Percentiles rank a stretch among this genome's conserved stretches.
These are phyloP conservation scores for Ciconia nigra DNA, from an alignment of 2,797 vertebrate genomes.

Conservation along the genomic window DNA sequence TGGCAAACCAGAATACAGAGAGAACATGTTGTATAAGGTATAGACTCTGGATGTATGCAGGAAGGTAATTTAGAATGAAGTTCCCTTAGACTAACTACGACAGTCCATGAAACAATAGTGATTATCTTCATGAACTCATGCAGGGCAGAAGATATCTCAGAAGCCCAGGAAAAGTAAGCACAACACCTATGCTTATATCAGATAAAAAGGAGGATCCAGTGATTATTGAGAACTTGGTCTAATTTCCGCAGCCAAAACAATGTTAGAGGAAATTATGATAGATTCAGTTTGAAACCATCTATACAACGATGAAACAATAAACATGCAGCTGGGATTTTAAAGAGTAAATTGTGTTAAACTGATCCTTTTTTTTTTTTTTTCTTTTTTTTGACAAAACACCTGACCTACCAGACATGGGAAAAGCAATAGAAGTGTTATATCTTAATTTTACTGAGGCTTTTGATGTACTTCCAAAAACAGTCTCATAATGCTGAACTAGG, in stretches of 20 bases:
- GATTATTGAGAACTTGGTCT: background rate
- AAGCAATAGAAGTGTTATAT: background rate
- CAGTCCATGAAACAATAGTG: background rate
- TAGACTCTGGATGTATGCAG: background rate
- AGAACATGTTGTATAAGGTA: background rate
- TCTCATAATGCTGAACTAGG: background rate
- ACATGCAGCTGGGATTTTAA: background rate
- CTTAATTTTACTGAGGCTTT: background rate
- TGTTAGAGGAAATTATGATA: background rate
- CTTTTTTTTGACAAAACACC: background rate
- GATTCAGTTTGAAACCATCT: background rate
- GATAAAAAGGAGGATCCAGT: background rate
- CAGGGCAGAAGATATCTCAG: background rate
- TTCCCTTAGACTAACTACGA: background rate
- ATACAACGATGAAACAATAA: background rate
- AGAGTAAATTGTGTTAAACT: background rate
- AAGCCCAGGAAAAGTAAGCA: background rate
- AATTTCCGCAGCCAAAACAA: background rate
- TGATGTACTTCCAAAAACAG: background rate
- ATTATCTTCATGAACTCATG: background rate
- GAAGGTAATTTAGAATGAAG: background rate
- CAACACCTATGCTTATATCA: background rate
- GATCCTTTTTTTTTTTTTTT: no score
- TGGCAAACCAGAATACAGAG: background rate
- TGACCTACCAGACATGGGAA: background rate